phyloP scores from a whole-genome alignment of 2,888 invertebrate species.

The Lacanobia wlatinum region DNA sequence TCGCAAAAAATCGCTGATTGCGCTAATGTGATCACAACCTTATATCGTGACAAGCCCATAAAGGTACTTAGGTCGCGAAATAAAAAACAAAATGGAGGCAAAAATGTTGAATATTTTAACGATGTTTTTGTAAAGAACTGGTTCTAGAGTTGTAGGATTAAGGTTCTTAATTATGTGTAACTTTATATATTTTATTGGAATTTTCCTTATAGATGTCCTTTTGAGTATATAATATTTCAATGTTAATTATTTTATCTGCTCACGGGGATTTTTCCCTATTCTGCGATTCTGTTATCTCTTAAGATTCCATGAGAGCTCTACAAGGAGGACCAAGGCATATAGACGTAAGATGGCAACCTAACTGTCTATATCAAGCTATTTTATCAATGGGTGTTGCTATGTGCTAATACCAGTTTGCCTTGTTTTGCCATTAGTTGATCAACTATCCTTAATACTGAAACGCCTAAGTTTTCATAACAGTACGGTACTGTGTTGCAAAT shows the following conservation, averaged over 20 bases:
- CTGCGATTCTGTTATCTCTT: background rate
- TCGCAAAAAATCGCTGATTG: conserved; percentile 40
- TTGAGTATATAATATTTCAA: background rate
- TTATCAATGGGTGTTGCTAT: conserved; percentile 16
- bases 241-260: background rate
- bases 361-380: background rate
- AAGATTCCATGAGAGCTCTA: background rate
- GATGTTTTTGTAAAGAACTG: conserved; percentile 36
- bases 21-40: conserved; percentile 31
- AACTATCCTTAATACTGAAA: background rate
- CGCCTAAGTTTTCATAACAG: background rate
- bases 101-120: conserved; percentile 32
- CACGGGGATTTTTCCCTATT: background rate
- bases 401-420: background rate
- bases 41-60: conserved; percentile 48
- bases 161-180: conserved; percentile 22
- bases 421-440: background rate
- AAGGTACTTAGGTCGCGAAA: conserved; percentile 21
- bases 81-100: conserved; percentile 27
- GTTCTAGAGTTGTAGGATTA: conserved; percentile 33
- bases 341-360: background rate
- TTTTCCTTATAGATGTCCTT: conserved; percentile 19
- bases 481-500: background rate
- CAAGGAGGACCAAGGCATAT: too few species aligned
- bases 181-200: conserved; percentile 3